Conservation (phyloP, 2,797 vertebrate genomes). For the Pangasius larnaudii region DNA sequence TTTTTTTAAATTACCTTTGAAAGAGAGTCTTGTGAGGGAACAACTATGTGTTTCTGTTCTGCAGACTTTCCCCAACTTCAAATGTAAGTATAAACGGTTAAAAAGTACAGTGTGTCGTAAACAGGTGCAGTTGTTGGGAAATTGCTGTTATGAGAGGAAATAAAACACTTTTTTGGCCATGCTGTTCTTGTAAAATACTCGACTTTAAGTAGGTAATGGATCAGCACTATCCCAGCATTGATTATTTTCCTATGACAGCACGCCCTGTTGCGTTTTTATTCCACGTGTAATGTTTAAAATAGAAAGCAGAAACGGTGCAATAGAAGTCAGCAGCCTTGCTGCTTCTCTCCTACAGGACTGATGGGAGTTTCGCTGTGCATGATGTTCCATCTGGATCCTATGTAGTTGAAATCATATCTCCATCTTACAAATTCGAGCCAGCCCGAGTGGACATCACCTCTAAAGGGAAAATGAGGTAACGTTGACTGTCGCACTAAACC, state of each 20-base stretch:
- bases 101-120: background rate
- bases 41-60: background rate
- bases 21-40: background rate
- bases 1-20: background rate
- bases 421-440: slow-evolving; percentile 90
- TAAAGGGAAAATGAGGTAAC: slow-evolving; percentile 98
- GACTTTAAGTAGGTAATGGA: too few species aligned
- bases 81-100: background rate
- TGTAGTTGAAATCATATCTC: slow-evolving; percentile 91
- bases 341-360: slow-evolving; percentile 78
- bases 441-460: slow-evolving; percentile 97
- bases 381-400: slow-evolving; percentile 97
- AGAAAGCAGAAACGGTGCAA: background rate
- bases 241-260: background rate
- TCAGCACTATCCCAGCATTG: background rate
- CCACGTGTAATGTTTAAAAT: background rate
- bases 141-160: background rate
- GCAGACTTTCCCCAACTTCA: background rate
- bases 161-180: background rate
- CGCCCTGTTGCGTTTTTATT: background rate
- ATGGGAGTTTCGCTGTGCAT: slow-evolving; percentile 97
- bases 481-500: background rate
- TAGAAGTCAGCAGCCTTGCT: background rate
- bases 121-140: background rate
- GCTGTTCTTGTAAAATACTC: background rate